Conservation (phyloP, 2,113 vertebrate genomes). For the Amazona vittata region DNA sequence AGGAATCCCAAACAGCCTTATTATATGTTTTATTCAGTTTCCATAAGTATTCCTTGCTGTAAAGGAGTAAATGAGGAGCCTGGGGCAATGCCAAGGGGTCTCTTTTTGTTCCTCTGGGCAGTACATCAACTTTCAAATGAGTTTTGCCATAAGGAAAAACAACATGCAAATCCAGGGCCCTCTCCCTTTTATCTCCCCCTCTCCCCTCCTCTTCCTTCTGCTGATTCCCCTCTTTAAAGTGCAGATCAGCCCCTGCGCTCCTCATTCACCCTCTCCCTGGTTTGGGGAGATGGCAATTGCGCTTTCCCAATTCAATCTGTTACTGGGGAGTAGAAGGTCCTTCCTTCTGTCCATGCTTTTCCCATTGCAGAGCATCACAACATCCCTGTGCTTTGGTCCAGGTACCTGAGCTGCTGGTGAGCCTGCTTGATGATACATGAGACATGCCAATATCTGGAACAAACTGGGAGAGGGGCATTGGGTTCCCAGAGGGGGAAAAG, state of each 20-base stretch:
- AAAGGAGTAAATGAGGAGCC: slow-evolving; percentile 23
- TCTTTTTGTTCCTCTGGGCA: slow-evolving; percentile 34
- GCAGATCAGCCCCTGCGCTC: slow-evolving; percentile 10
- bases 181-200: slow-evolving; percentile 19
- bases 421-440: accelerated
- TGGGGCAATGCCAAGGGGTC: slow-evolving; percentile 30
- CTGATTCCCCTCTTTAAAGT: not conserved
- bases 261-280: not conserved
- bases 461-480: accelerated
- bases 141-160: slow-evolving; percentile 17
- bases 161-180: not conserved
- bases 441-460: not conserved
- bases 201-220: not conserved
- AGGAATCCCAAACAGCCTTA: not conserved
- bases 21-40: slow-evolving; percentile 22
- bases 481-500: not conserved
- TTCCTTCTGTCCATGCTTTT: not conserved
- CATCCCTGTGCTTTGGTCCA: not conserved
- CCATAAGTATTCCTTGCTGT: not conserved
- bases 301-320: not conserved
- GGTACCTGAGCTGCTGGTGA: not conserved
- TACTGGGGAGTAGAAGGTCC: accelerated
- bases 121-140: slow-evolving; percentile 41
- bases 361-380: not conserved
- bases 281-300: not conserved